A percentile compares a stretch with the other conserved stretches of the same genome.
These are phyloP conservation scores for Latrodectus hesperus DNA, from an alignment of 2,888 invertebrate species.

Conservation along the genomic window DNA sequence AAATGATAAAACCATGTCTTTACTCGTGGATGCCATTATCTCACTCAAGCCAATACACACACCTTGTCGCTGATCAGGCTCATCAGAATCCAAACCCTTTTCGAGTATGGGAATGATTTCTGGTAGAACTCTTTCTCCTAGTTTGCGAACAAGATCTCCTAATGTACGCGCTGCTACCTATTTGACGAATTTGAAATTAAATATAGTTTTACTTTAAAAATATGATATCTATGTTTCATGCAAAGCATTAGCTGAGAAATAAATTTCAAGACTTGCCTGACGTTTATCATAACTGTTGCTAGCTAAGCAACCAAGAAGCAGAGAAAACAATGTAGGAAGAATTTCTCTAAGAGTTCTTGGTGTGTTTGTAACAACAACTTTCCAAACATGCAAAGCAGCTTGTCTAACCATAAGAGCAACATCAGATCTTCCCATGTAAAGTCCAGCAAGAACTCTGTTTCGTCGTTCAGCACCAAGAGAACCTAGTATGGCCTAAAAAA, in stretches of 20 bases:
- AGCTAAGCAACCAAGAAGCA: slow-evolving; percentile 94
- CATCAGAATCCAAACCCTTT: slow-evolving; percentile 90
- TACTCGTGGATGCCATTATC: slow-evolving; percentile 96
- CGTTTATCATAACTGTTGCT: slow-evolving; percentile 97
- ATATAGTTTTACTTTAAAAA: not conserved
- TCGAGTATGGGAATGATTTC: slow-evolving; percentile 99
- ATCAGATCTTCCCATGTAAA: slow-evolving; percentile 98
- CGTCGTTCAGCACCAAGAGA: slow-evolving; percentile 91
- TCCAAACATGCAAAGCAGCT: slow-evolving; percentile 99
- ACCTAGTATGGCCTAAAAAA: slow-evolving; percentile 85
- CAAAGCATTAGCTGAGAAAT: too few relatives aligned
- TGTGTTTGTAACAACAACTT: slow-evolving; percentile 98
- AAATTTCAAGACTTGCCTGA: slow-evolving; percentile 78
- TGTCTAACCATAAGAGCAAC: slow-evolving; percentile 97
- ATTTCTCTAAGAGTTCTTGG: slow-evolving; percentile 97
- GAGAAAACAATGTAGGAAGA: slow-evolving; percentile 91
- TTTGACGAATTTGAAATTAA: slow-evolving; percentile 7
- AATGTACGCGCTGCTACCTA: slow-evolving; percentile 94
- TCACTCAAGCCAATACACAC: slow-evolving; percentile 98
- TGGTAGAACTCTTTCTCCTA: slow-evolving; percentile 97
- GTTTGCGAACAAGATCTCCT: slow-evolving; percentile 96
- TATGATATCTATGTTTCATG: too few relatives aligned
- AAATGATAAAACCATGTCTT: slow-evolving; percentile 93
- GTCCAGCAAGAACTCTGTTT: slow-evolving; percentile 92
- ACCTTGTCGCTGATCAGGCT: slow-evolving; percentile 96